These are phyloP conservation scores for Scaptomyza flava DNA, from an alignment of 2,888 invertebrate genomes.

Conservation along the genomic window DNA sequence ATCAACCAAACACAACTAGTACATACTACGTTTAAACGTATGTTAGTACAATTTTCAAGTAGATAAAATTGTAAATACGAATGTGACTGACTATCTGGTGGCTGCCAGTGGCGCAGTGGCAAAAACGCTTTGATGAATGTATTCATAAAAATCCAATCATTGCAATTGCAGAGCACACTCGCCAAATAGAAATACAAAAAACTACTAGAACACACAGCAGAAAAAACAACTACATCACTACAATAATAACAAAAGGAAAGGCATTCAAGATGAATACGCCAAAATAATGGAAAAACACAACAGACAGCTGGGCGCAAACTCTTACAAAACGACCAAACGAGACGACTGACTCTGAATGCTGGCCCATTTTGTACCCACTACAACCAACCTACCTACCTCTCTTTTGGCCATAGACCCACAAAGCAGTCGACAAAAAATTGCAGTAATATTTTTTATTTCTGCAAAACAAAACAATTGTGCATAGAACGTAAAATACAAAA, in stretches of 20 bases:
- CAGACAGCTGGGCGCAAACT: slow-evolving; percentile 65
- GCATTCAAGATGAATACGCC: slow-evolving; percentile 76
- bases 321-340: slow-evolving; percentile 25
- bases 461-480: slow-evolving; percentile 69
- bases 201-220: slow-evolving; percentile 9
- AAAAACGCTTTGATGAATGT: slow-evolving; percentile 73
- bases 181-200: slow-evolving; percentile 47
- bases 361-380: slow-evolving; percentile 6
- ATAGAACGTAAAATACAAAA: slow-evolving; percentile 53
- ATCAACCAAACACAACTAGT: neutral
- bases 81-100: slow-evolving; percentile 17
- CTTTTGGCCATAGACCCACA: slow-evolving; percentile 5
- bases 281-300: slow-evolving; percentile 74
- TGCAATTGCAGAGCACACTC: slow-evolving; percentile 71
- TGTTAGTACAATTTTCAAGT: slow-evolving; percentile 11
- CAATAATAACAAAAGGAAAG: slow-evolving; percentile 31
- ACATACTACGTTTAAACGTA: neutral
- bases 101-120: slow-evolving; percentile 24
- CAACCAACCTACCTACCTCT: neutral
- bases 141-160: slow-evolving; percentile 80
- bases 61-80: slow-evolving; percentile 1
- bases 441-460: slow-evolving; percentile 67
- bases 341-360: slow-evolving; percentile 36
- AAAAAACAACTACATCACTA: slow-evolving; percentile 25
- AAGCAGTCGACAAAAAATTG: slow-evolving; percentile 68